phyloP scores from a whole-genome alignment of 1,140 invertebrate species.

The Pogonognathellus flavescens region DNA sequence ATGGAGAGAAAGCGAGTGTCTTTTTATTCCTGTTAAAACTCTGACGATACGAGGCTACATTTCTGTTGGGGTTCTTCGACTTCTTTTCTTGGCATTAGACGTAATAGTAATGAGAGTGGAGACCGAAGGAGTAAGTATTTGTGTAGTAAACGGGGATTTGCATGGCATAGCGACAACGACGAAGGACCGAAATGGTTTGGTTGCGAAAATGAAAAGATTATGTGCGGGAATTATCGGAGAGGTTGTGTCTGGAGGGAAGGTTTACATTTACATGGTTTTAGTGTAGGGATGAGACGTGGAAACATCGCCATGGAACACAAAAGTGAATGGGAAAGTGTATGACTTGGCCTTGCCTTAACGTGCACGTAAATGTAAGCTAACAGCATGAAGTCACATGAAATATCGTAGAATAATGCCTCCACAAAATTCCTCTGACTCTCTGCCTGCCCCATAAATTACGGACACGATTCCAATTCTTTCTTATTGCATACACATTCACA shows the following conservation, averaged over 20 bases:
- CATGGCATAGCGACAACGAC: neutral
- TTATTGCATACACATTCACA: slow-evolving; percentile 41
- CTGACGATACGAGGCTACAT: no score
- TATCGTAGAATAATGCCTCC: slow-evolving; percentile 65
- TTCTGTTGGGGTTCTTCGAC: no score
- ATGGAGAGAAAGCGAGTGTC: no score
- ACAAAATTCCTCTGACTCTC: slow-evolving; percentile 63
- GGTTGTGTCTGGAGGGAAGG: neutral
- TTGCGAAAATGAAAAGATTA: slow-evolving; percentile 57
- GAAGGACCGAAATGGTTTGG: neutral
- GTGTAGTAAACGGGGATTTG: neutral
- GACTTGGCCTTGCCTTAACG: no score
- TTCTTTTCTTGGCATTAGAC: no score
- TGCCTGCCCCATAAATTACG: slow-evolving; percentile 62
- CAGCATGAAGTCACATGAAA: slow-evolving; percentile 64
- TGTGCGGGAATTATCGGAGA: slow-evolving; percentile 43
- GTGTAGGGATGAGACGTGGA: neutral
- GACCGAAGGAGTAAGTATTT: neutral
- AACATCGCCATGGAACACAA: no score
- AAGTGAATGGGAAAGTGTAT: no score
- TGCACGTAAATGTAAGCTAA: slow-evolving; percentile 26
- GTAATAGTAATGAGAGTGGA: slow-evolving; percentile 7
- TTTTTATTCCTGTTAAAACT: no score
- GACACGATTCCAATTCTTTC: slow-evolving; percentile 54
- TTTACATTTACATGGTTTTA: neutral